phyloP scores from a whole-genome alignment of 2,113 vertebrate species.

The Daphoenositta chrysoptera region DNA sequence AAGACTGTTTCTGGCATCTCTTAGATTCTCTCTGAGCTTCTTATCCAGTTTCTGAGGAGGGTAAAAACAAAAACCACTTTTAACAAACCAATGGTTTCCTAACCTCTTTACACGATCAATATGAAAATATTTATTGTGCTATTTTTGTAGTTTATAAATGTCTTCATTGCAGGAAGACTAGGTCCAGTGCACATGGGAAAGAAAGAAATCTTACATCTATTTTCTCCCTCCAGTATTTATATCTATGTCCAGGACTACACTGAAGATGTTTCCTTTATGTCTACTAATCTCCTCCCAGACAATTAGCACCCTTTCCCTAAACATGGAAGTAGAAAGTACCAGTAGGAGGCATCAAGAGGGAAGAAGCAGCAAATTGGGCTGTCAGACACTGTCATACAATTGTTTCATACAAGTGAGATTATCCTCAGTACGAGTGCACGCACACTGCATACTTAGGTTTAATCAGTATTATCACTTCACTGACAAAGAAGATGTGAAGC shows the following conservation, averaged over 20 bases:
- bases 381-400: neutral
- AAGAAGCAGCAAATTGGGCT: neutral
- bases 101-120: neutral
- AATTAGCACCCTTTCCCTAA: neutral
- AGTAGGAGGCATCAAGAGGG: neutral
- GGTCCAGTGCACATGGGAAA: neutral
- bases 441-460: neutral
- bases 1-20: slow-evolving; percentile 97
- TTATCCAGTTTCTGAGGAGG: slow-evolving; percentile 90
- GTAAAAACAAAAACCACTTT: slow-evolving; percentile 10
- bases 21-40: slow-evolving; percentile 95
- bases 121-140: neutral
- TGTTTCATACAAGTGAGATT: neutral
- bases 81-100: neutral
- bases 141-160: neutral
- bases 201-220: neutral
- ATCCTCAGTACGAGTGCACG: neutral
- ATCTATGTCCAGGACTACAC: neutral
- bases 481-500: neutral
- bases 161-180: neutral
- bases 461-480: neutral
- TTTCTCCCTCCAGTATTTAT: neutral
- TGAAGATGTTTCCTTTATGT: neutral
- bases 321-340: neutral
- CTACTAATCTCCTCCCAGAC: neutral